Evolutionary conservation across 2,797 vertebrate species (phyloP).

Genomic region (Coccyzus lansbergi): DNA sequence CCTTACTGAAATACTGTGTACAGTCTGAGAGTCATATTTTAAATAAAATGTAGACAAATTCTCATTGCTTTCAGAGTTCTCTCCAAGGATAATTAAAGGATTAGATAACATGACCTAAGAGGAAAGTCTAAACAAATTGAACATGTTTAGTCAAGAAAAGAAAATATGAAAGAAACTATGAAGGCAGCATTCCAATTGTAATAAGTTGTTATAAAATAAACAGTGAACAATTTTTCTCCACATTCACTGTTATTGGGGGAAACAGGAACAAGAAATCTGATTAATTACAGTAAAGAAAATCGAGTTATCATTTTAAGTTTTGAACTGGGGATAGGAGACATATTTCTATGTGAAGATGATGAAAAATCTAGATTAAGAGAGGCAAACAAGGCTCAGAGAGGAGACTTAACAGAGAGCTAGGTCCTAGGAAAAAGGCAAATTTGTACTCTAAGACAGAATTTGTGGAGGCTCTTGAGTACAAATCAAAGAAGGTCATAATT

Average conservation of each 20-base stretch:
- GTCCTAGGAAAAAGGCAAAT: not conserved
- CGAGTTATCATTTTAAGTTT: not conserved
- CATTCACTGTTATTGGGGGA: not conserved
- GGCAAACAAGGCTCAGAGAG: not conserved
- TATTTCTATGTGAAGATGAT: not conserved
- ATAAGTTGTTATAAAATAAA: not conserved
- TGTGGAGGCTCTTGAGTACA: not conserved
- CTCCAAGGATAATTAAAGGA: not conserved
- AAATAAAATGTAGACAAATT: not conserved
- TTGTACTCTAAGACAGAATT: not conserved
- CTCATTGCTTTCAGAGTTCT: not conserved
- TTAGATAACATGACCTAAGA: not conserved
- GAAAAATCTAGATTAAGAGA: not conserved
- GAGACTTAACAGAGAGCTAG: not conserved
- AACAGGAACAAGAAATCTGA: not conserved
- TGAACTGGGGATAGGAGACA: not conserved
- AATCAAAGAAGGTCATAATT: not conserved
- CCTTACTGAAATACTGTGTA: not conserved
- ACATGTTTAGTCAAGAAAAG: not conserved
- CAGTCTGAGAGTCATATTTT: not conserved
- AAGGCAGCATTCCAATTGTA: not conserved
- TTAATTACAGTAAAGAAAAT: not conserved
- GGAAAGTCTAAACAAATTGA: not conserved
- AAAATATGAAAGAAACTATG: not conserved
- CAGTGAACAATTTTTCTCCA: not conserved